phyloP scores from a whole-genome alignment of 2,888 invertebrate genomes.

The Noctuana brunneofusca region DNA sequence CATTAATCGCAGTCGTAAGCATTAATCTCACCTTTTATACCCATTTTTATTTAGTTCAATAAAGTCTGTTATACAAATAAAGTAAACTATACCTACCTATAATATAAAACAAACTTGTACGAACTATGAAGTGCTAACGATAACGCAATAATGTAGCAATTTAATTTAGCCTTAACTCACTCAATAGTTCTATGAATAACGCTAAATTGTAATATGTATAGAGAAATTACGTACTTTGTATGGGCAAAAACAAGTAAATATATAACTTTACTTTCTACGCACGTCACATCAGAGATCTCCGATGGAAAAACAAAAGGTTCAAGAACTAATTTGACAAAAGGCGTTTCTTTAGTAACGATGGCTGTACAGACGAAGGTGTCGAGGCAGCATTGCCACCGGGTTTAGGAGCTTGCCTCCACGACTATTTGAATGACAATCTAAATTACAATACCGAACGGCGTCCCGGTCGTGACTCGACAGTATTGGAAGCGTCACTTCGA shows the following conservation, averaged over 20 bases:
- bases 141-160: too few species aligned
- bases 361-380: conserved; percentile 61
- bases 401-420: conserved; percentile 57
- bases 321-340: conserved; percentile 20
- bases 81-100: too few species aligned
- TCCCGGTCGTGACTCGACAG: conserved; percentile 69
- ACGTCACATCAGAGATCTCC: neutral
- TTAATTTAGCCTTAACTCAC: too few species aligned
- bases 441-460: conserved; percentile 73
- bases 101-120: too few species aligned
- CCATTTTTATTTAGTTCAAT: too few species aligned
- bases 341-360: conserved; percentile 23
- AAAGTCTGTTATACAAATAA: too few species aligned
- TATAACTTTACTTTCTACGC: neutral
- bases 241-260: neutral
- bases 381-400: conserved; percentile 75
- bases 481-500: conserved; percentile 55
- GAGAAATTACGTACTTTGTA: neutral
- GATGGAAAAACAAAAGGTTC: conserved; percentile 12
- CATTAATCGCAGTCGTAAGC: too few species aligned
- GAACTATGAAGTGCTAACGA: too few species aligned
- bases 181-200: too few species aligned
- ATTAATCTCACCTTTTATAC: too few species aligned
- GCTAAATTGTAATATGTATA: too few species aligned
- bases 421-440: conserved; percentile 76